A percentile compares a stretch with the other conserved stretches of the same genome.
phyloP scores from a whole-genome alignment of 37 sponge, comb jelly and placozoan species.

The Bolinopsis microptera region DNA sequence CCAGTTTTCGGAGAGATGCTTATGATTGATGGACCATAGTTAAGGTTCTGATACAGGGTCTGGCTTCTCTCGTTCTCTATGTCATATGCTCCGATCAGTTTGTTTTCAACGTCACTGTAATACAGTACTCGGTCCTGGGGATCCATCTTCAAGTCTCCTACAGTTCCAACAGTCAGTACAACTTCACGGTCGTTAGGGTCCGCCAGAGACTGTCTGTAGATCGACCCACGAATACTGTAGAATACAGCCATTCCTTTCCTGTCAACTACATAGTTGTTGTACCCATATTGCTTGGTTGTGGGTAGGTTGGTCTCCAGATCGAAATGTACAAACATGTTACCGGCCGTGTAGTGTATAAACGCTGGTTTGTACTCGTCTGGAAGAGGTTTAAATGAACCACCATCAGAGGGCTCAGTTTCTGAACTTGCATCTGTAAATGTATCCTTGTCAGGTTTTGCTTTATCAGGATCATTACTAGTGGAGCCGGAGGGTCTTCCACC shows the following conservation, averaged over 20 bases:
- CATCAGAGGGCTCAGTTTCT: neutral
- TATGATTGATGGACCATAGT: neutral
- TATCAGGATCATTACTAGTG: neutral
- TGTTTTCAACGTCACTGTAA: neutral
- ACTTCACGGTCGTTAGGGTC: neutral
- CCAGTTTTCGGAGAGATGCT: neutral
- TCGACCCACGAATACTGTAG: neutral
- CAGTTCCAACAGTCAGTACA: neutral
- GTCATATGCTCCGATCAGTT: neutral
- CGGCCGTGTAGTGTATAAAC: neutral
- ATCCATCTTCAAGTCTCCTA: neutral
- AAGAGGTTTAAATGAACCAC: neutral
- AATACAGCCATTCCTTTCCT: neutral
- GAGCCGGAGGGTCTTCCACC: neutral
- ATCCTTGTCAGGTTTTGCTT: neutral
- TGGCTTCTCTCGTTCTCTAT: neutral
- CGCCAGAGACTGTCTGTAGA: neutral
- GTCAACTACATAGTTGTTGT: neutral
- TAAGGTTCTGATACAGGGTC: neutral
- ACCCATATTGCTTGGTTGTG: neutral
- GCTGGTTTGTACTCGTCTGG: neutral
- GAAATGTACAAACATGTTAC: neutral
- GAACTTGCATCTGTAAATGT: neutral
- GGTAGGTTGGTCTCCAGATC: neutral
- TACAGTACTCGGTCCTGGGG: neutral